phyloP scores from a whole-genome alignment of 1,140 invertebrate genomes.

The Hylyphantes graminicola region DNA sequence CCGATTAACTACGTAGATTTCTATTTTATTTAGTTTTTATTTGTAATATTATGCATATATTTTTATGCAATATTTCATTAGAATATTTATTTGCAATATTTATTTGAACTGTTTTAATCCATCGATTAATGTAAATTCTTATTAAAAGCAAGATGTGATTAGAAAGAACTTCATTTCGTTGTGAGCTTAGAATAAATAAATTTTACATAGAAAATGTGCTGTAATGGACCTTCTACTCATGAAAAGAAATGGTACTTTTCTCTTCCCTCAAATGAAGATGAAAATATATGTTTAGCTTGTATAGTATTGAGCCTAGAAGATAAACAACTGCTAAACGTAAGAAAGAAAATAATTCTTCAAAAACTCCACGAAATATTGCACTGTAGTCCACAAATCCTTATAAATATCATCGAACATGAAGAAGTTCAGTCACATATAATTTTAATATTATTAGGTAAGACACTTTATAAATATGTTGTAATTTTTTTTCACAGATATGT shows the following conservation, averaged over 20 bases:
- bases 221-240: background rate
- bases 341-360: constrained; percentile 15
- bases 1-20: too few species aligned
- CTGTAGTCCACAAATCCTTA: constrained; percentile 4
- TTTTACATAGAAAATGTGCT: background rate
- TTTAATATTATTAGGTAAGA: constrained; percentile 44
- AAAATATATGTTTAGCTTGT: constrained; percentile 40
- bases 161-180: too few species aligned
- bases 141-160: too few species aligned
- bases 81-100: too few species aligned
- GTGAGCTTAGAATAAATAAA: background rate
- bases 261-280: background rate
- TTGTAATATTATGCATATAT: too few species aligned
- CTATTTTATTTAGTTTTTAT: too few species aligned
- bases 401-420: constrained; percentile 9
- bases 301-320: constrained; percentile 31
- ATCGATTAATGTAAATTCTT: too few species aligned
- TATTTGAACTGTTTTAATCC: too few species aligned
- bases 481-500: background rate
- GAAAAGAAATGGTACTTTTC: constrained; percentile 27
- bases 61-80: too few species aligned
- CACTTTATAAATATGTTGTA: background rate
- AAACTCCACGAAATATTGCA: constrained; percentile 11
- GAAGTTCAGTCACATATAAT: constrained; percentile 23
- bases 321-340: background rate